These are phyloP conservation scores for Lonchura striata DNA, from an alignment of 2,113 vertebrate genomes.

Conservation along the genomic window DNA sequence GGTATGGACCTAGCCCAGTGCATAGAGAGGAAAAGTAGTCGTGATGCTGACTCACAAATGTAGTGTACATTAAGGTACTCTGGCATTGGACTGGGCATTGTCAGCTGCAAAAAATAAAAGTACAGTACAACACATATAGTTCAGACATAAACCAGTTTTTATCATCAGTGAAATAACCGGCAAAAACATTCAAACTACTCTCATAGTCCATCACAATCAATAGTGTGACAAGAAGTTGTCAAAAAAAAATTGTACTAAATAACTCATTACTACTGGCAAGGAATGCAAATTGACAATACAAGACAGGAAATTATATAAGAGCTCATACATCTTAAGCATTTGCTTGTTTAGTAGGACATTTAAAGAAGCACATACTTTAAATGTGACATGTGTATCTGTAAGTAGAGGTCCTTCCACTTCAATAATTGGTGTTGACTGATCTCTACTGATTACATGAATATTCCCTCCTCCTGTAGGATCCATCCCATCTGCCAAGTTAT, in stretches of 20 bases:
- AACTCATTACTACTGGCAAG: not conserved
- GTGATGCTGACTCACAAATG: conserved; percentile 97
- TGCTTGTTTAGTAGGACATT: not conserved
- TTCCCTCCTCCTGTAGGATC: conserved; percentile 83
- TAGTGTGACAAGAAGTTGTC: not conserved
- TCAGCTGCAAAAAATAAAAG: conserved; percentile 77
- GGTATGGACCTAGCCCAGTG: conserved; percentile 99
- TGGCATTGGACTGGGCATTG: conserved; percentile 97
- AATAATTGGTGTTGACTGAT: conserved; percentile 95
- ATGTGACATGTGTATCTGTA: conserved; percentile 94
- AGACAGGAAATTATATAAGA: not conserved
- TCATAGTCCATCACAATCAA: not conserved
- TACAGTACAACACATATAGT: not conserved
- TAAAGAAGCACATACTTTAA: conserved; percentile 81
- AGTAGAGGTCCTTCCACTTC: conserved; percentile 98
- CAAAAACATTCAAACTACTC: not conserved
- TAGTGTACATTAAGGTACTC: conserved; percentile 99
- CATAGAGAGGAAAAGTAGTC: conserved; percentile 98
- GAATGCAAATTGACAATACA: not conserved
- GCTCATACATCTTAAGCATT: not conserved
- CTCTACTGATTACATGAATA: conserved; percentile 94
- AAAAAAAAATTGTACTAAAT: not conserved
- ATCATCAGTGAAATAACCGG: not conserved
- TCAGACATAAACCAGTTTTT: not conserved
- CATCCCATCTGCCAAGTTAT: conserved; percentile 78